Percentiles rank a stretch among this genome's conserved stretches.
These are phyloP conservation scores for Calephelis perditalis DNA, from an alignment of 2,888 invertebrate genomes.

Conservation along the genomic window DNA sequence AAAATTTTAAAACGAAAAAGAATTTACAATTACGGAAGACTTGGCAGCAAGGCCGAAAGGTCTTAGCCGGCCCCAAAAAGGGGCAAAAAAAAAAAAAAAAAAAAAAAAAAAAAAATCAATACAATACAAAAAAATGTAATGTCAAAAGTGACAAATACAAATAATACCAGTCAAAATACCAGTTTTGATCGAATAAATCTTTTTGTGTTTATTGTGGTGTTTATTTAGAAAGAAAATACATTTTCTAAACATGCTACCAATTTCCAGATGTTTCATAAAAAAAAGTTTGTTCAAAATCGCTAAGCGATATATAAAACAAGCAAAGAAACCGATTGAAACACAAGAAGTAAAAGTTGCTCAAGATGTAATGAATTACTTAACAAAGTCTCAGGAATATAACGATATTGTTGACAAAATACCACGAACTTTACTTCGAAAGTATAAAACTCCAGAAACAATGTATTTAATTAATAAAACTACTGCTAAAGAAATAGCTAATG, in stretches of 20 bases:
- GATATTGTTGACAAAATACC: constrained; percentile 52
- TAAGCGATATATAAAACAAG: constrained; percentile 48
- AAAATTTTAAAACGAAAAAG: too few relatives aligned
- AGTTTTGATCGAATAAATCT: background rate
- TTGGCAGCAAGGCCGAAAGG: too few relatives aligned
- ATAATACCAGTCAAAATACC: too few relatives aligned
- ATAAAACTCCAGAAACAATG: constrained; percentile 55
- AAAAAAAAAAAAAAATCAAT: too few relatives aligned
- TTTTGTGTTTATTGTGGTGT: background rate
- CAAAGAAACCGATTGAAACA: constrained; percentile 39
- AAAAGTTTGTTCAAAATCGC: constrained; percentile 14
- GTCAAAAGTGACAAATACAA: too few relatives aligned
- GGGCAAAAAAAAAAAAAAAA: too few relatives aligned
- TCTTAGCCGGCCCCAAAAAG: too few relatives aligned
- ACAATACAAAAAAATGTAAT: too few relatives aligned
- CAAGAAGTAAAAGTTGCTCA: constrained; percentile 40
- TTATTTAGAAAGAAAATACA: background rate
- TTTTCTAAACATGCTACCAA: background rate
- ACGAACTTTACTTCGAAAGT: constrained; percentile 53
- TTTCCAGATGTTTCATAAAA: background rate
- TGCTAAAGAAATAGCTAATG: constrained; percentile 53
- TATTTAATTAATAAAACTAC: constrained; percentile 61
- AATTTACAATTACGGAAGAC: too few relatives aligned
- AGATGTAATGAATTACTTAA: constrained; percentile 56
- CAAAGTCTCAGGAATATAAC: constrained; percentile 46